These are phyloP conservation scores for Trypoxylon attenuatum DNA, from an alignment of 2,888 invertebrate species.

Conservation along the genomic window DNA sequence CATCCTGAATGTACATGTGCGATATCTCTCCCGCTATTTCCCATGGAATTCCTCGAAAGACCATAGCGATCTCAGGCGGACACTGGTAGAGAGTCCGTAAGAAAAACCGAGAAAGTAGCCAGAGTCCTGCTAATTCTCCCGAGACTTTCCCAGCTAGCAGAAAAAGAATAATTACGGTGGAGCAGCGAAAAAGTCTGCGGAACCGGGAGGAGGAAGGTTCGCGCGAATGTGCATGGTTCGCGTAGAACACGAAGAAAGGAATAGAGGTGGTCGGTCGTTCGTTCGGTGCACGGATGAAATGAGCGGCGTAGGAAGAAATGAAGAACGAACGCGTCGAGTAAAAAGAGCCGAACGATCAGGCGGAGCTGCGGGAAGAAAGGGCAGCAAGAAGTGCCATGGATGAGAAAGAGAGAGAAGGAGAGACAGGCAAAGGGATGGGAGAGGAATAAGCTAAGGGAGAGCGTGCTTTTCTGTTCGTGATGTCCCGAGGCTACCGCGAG, in stretches of 20 bases:
- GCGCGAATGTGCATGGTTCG: too few relatives aligned
- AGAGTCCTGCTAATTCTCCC: not conserved
- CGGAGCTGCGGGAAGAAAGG: slow-evolving; percentile 8
- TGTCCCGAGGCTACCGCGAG: slow-evolving; percentile 70
- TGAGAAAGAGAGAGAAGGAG: slow-evolving; percentile 14
- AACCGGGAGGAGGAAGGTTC: not conserved
- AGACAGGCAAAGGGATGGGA: slow-evolving; percentile 6
- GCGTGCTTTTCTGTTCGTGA: slow-evolving; percentile 66
- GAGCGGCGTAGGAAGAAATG: slow-evolving; percentile 34
- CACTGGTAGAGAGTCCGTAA: not conserved
- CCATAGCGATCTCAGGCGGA: not conserved
- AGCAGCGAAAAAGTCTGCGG: not conserved
- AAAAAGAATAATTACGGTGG: not conserved
- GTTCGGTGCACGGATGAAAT: slow-evolving; percentile 6
- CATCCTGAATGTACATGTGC: not conserved
- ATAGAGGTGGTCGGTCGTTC: not conserved
- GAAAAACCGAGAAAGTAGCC: not conserved
- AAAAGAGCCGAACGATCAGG: not conserved
- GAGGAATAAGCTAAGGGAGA: slow-evolving; percentile 38
- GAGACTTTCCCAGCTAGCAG: not conserved
- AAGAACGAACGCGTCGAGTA: slow-evolving; percentile 15
- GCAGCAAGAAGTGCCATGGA: slow-evolving; percentile 24
- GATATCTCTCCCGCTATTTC: not conserved
- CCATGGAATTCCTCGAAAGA: not conserved
- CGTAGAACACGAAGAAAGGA: too few relatives aligned